Conservation (phyloP, 2,888 invertebrate species). For the Dimorphilus gyrociliatus region DNA sequence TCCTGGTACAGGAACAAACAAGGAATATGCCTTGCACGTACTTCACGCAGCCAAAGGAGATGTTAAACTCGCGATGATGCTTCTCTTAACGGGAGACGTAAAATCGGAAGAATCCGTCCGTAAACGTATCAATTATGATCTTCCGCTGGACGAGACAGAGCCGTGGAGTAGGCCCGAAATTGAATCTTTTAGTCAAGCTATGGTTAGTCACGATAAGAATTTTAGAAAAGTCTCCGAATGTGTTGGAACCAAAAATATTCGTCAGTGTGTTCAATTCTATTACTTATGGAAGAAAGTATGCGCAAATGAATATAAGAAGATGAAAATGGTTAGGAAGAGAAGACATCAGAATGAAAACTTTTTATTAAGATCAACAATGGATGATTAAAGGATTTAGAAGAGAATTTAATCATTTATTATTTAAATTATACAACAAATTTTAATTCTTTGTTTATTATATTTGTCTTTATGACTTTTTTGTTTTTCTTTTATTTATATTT, state of each 20-base stretch:
- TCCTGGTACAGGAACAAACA: slow-evolving; percentile 79
- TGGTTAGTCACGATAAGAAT: slow-evolving; percentile 82
- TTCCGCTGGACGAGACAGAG: slow-evolving; percentile 48
- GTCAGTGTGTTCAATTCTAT: slow-evolving; percentile 86
- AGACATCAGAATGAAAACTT: too few species aligned
- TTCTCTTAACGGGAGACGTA: too few species aligned
- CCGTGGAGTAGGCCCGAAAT: slow-evolving; percentile 73
- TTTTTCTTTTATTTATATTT: too few species aligned
- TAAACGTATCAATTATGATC: too few species aligned
- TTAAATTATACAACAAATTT: too few species aligned
- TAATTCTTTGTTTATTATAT: too few species aligned
- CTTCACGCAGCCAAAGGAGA: slow-evolving; percentile 72
- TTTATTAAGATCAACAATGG: too few species aligned
- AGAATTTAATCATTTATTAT: too few species aligned
- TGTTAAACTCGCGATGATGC: too few species aligned
- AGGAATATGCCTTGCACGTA: slow-evolving; percentile 77
- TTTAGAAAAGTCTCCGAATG: slow-evolving; percentile 84
- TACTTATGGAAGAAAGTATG: slow-evolving; percentile 98
- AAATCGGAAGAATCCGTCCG: too few species aligned
- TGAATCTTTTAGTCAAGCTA: slow-evolving; percentile 68
- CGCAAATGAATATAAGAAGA: slow-evolving; percentile 65
- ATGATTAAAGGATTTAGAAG: too few species aligned
- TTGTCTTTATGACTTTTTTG: too few species aligned
- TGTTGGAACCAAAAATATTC: slow-evolving; percentile 71
- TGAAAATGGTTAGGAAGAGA: slow-evolving; percentile 52